Evolutionary conservation across 2,113 vertebrate species (phyloP).

Genomic region (Hydrochoerus hydrochaeris): DNA sequence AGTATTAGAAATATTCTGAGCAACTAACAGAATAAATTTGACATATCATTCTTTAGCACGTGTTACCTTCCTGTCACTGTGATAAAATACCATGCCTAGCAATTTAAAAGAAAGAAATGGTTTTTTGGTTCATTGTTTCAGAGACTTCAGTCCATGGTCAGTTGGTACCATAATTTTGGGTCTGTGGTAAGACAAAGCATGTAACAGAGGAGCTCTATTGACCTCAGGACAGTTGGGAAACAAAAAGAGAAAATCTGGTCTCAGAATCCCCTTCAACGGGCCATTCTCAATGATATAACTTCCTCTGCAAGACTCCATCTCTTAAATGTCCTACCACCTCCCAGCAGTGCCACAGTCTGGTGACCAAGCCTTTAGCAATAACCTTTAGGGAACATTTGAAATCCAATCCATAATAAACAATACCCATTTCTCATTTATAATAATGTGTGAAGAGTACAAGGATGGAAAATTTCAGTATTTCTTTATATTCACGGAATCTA

Average conservation of each 20-base stretch:
- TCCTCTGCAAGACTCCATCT: not conserved
- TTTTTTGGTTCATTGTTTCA: not conserved
- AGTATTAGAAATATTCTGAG: slow-evolving; percentile 9
- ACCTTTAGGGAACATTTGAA: not conserved
- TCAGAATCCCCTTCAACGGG: not conserved
- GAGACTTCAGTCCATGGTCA: not conserved
- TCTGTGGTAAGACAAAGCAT: not conserved
- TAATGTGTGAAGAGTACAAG: not conserved
- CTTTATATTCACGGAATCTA: slow-evolving; percentile 35
- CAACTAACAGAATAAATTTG: slow-evolving; percentile 15
- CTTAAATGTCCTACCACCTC: not conserved
- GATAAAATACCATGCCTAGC: not conserved
- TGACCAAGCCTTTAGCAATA: not conserved
- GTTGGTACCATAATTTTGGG: not conserved
- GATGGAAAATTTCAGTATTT: not conserved
- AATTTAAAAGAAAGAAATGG: not conserved
- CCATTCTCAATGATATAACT: not conserved
- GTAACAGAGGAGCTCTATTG: not conserved
- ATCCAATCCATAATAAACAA: not conserved
- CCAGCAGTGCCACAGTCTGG: not conserved
- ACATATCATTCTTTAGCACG: not conserved
- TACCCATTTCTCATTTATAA: not conserved
- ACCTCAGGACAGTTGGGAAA: not conserved
- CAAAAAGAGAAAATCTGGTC: not conserved
- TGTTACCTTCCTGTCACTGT: not conserved